A percentile compares a stretch with the other conserved stretches of the same genome.
Conservation (phyloP, 2,797 vertebrate genomes). For the Leucoraja ocellata region DNA sequence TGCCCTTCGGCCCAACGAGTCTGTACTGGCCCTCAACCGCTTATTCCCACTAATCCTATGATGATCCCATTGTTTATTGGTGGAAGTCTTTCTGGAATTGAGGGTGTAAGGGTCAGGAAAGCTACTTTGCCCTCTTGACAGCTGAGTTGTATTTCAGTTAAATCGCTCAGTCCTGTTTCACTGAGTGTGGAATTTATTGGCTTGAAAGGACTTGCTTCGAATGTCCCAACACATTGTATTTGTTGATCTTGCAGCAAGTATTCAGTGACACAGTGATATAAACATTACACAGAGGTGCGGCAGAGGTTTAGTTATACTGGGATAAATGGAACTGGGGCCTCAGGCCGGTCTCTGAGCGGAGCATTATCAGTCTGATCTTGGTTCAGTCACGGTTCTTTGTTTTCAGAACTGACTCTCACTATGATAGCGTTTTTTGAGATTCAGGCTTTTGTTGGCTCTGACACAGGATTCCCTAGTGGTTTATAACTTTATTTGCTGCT, state of each 20-base stretch:
- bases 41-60: too few species aligned
- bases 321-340: not conserved
- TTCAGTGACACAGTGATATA: not conserved
- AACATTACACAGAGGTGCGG: not conserved
- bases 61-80: not conserved
- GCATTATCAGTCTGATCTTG: not conserved
- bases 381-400: not conserved
- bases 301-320: not conserved
- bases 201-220: not conserved
- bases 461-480: not conserved
- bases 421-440: not conserved
- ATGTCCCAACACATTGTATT: not conserved
- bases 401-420: not conserved
- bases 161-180: not conserved
- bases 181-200: not conserved
- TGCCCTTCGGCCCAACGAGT: too few species aligned
- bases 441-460: not conserved
- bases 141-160: not conserved
- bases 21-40: too few species aligned
- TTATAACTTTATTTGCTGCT: not conserved
- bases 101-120: not conserved
- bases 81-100: not conserved
- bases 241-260: not conserved
- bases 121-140: not conserved
- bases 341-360: not conserved